phyloP scores from a whole-genome alignment of 2,888 invertebrate species.

The Nectonema munidae region DNA sequence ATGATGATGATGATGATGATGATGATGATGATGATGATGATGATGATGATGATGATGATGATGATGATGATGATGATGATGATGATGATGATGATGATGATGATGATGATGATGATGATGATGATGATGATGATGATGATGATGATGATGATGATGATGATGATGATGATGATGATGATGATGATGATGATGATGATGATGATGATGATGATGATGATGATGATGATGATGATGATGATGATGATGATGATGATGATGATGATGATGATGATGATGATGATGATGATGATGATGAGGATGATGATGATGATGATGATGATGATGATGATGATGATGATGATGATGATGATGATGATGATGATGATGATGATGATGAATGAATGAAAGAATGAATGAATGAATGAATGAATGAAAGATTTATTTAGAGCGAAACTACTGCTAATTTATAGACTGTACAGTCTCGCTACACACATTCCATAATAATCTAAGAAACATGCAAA shows the following conservation, averaged over 20 bases:
- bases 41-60: slow-evolving; percentile 5
- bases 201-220: slow-evolving; percentile 5
- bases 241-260: slow-evolving; percentile 5
- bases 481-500: too few species aligned
- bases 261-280: slow-evolving; percentile 5
- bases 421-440: too few species aligned
- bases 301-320: too few species aligned
- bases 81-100: slow-evolving; percentile 5
- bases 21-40: slow-evolving; percentile 5
- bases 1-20: slow-evolving; percentile 5
- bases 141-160: slow-evolving; percentile 5
- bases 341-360: slow-evolving; percentile 5
- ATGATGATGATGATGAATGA: slow-evolving; percentile 5
- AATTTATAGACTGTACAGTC: too few species aligned
- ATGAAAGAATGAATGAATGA: too few species aligned
- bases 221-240: slow-evolving; percentile 5
- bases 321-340: slow-evolving; percentile 5
- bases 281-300: too few species aligned
- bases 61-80: slow-evolving; percentile 5
- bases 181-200: slow-evolving; percentile 5
- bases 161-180: slow-evolving; percentile 5
- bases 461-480: too few species aligned
- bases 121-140: slow-evolving; percentile 5
- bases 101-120: slow-evolving; percentile 5
- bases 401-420: too few species aligned